Percentiles rank a stretch among this genome's conserved stretches.
phyloP scores from a whole-genome alignment of 2,888 invertebrate genomes.

The Anagyrus pseudococci region DNA sequence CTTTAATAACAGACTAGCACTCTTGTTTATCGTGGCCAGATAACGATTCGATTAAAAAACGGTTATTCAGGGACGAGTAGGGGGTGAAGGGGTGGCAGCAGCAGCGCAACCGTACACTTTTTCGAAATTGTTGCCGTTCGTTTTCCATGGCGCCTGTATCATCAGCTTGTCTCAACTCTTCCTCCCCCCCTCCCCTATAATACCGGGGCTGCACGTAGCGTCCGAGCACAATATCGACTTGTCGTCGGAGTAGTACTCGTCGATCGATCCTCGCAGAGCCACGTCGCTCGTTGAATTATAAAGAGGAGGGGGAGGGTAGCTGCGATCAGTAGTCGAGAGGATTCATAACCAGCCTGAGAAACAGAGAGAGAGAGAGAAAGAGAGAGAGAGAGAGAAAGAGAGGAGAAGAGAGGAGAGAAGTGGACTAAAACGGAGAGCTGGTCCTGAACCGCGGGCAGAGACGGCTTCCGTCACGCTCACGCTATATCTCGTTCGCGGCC shows the following conservation, averaged over 20 bases:
- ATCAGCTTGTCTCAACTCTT: not conserved
- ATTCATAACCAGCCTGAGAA: conserved; percentile 5
- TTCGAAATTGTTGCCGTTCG: too few species aligned
- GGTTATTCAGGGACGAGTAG: too few species aligned
- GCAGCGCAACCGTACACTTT: too few species aligned
- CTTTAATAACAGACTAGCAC: not conserved
- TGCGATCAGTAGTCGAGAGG: not conserved
- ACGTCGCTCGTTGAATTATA: conserved; percentile 20
- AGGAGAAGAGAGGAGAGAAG: conserved; percentile 3
- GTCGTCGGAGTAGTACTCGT: conserved; percentile 29
- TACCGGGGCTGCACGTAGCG: conserved; percentile 8
- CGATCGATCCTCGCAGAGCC: conserved; percentile 13
- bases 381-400: conserved; percentile 1
- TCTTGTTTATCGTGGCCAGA: not conserved
- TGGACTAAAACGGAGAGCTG: conserved; percentile 20
- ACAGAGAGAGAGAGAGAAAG: conserved; percentile 5
- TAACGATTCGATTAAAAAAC: not conserved
- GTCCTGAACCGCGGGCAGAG: conserved; percentile 32
- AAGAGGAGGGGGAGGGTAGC: conserved; percentile 13
- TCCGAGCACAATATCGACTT: conserved; percentile 21
- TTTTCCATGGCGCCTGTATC: not conserved
- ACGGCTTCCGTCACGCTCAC: too few species aligned
- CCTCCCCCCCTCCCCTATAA: not conserved
- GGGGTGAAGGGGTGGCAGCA: too few species aligned
- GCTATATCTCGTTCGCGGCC: too few species aligned